Conservation (phyloP, 1,140 invertebrate genomes). For the Ooceraea biroi region DNA sequence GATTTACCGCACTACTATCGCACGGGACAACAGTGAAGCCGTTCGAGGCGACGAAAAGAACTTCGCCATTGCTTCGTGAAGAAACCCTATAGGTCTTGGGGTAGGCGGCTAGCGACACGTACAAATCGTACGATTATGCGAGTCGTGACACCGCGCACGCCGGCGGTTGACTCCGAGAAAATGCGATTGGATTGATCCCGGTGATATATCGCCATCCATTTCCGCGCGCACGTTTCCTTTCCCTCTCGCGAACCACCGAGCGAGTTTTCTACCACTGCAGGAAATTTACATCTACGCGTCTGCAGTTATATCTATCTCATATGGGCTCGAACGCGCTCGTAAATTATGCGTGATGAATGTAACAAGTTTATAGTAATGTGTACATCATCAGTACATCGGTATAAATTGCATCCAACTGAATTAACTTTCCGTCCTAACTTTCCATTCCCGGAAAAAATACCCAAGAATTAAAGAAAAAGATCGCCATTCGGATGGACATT, state of each 20-base stretch:
- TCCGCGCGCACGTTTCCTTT: not conserved
- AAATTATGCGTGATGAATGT: conserved; percentile 33
- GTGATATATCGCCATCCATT: conserved; percentile 74
- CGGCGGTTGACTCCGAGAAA: conserved; percentile 64
- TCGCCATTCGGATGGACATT: too few species aligned
- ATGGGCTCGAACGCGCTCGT: not conserved
- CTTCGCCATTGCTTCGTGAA: not conserved
- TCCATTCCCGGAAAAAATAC: too few species aligned
- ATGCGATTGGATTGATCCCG: conserved; percentile 78
- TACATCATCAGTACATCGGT: too few species aligned
- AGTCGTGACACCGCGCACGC: conserved; percentile 68
- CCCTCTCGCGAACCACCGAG: not conserved
- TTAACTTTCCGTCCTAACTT: too few species aligned
- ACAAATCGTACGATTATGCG: conserved; percentile 80
- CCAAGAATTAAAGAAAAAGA: too few species aligned
- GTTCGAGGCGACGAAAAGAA: not conserved
- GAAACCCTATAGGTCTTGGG: conserved; percentile 54
- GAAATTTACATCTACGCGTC: conserved; percentile 11
- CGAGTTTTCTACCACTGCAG: conserved; percentile 6
- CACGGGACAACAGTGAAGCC: not conserved
- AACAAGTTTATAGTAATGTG: not conserved
- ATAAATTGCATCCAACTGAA: too few species aligned
- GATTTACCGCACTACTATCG: not conserved
- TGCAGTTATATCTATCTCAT: conserved; percentile 5
- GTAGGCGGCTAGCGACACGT: conserved; percentile 67